phyloP scores from a whole-genome alignment of 2,888 invertebrate genomes.

The Synergus japonicus region DNA sequence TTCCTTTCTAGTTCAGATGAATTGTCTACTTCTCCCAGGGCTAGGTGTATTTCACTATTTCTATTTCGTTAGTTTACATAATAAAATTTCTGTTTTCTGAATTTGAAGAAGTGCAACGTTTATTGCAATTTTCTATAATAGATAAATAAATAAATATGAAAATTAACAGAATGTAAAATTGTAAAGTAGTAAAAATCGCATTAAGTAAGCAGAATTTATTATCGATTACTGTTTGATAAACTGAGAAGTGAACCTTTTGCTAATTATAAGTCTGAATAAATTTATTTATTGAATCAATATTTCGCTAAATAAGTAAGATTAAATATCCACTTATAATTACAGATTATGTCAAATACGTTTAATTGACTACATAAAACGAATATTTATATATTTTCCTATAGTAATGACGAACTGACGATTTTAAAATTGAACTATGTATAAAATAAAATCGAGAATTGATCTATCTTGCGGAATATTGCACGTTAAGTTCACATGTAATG shows the following conservation, averaged over 20 bases:
- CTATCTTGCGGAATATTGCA: not conserved
- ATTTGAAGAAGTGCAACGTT: not conserved
- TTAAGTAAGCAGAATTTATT: not conserved
- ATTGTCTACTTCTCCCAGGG: not conserved
- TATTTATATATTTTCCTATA: not conserved
- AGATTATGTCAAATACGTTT: not conserved
- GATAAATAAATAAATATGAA: not conserved
- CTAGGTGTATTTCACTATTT: not conserved
- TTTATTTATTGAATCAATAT: not conserved
- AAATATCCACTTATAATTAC: not conserved
- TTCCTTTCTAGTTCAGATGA: slow-evolving; percentile 6
- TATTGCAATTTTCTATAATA: not conserved
- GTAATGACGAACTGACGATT: not conserved
- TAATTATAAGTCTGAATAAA: not conserved
- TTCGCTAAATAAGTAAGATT: not conserved
- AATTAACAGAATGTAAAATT: not conserved
- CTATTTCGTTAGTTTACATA: not conserved
- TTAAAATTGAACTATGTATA: not conserved
- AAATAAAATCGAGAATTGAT: not conserved
- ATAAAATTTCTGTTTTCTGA: not conserved
- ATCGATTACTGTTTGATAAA: not conserved
- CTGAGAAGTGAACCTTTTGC: not conserved
- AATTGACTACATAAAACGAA: not conserved
- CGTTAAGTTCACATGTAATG: no score
- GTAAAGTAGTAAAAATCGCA: not conserved